Evolutionary conservation across 2,797 vertebrate species (phyloP), one percentile per base, ranked within the genome.

Genomic region (Hypotaenidia okinawae): DNA sequence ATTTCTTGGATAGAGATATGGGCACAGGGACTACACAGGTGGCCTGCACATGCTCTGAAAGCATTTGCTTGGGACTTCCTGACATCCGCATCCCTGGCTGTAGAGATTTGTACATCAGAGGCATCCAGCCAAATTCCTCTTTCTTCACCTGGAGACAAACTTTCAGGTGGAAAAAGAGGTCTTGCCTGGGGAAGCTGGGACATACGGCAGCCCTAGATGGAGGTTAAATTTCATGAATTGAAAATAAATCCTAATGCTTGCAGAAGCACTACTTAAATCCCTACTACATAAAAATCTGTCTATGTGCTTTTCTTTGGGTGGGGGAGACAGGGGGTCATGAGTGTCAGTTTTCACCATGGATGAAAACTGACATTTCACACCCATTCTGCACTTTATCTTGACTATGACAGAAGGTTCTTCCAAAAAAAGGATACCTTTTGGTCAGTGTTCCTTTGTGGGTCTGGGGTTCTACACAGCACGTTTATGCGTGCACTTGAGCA

Each of bases 131-230:
- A 89, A 55, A 82, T 84, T 91, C 49, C 27, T 69, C 18, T 58
- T 91, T 68, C 2, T 19, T 94, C 59, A 47, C 45, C 72, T 84
- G 77, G 47, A 92, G 90, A 73, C 72, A 81, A 81, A 86, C 52
- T 84, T 90, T 37, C n/a, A 88, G 41, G 59, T 89, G 55, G 58
- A 94, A 81, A 91, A 89, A 59, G 30, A 63, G 70, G 30, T 76
- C 84, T 76, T 87, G 39, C 63, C 35, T 73, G 59, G 51, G 70
- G 63, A 84, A 73, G 27, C 59, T 63, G 70, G 43, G 22, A 76
- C 7, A 19, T 52, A 51, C 0, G 13, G 33, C 17, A 69, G 51
- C 63, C 74, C 51, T 64, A 88, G 74, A 61, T 70, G 67, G 84
- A 89, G 67, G 73, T 87, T 84, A 78, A 83, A 68, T 54, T 61